These are phyloP conservation scores for Zenarchopterus dispar DNA, from an alignment of 2,797 vertebrate genomes.

Conservation along the genomic window DNA sequence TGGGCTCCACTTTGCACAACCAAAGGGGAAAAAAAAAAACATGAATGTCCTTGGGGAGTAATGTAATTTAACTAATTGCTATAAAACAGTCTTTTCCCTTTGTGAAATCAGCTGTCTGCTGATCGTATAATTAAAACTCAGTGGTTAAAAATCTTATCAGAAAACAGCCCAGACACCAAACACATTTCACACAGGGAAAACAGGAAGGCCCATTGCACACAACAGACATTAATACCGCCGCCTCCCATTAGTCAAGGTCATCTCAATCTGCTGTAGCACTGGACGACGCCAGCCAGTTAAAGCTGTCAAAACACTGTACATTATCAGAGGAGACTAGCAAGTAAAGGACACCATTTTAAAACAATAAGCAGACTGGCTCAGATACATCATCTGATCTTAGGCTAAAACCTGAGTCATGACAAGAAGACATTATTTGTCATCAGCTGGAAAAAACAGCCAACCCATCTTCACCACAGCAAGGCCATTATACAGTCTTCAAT, in stretches of 20 bases:
- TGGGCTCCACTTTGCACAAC: too few relatives aligned
- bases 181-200: slow-evolving; percentile 4
- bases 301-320: slow-evolving; percentile 12
- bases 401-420: slow-evolving; percentile 33
- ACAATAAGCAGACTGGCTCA: slow-evolving; percentile 1
- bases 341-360: slow-evolving; percentile 1
- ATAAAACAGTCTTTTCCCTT: too few relatives aligned
- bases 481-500: slow-evolving; percentile 8
- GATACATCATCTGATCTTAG: slow-evolving; percentile 12
- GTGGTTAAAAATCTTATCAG: neutral
- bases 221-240: neutral
- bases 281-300: too few relatives aligned
- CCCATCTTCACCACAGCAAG: neutral
- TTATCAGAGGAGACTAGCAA: neutral
- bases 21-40: too few relatives aligned
- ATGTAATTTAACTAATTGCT: too few relatives aligned
- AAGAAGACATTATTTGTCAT: slow-evolving; percentile 17
- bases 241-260: too few relatives aligned
- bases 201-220: slow-evolving; percentile 4
- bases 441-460: neutral
- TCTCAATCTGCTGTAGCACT: too few relatives aligned
- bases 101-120: too few relatives aligned
- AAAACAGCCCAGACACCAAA: neutral
- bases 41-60: too few relatives aligned
- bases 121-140: too few relatives aligned